phyloP scores from a whole-genome alignment of 2,888 invertebrate genomes.

The Itoplectis maculator region DNA sequence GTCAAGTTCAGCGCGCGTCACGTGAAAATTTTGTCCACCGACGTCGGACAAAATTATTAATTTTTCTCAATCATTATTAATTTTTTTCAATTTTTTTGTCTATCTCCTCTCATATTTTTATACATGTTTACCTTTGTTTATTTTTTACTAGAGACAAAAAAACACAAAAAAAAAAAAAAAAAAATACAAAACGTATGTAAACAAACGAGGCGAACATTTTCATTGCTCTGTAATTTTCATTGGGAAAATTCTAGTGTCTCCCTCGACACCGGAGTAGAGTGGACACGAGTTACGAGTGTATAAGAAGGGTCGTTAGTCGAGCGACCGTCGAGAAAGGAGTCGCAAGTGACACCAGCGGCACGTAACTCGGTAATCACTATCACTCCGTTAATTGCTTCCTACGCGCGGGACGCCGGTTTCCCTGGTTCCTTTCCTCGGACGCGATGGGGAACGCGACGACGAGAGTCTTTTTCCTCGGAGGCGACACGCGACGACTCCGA shows the following conservation, averaged over 20 bases:
- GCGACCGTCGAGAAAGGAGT: conserved; percentile 41
- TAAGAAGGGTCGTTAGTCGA: conserved; percentile 34
- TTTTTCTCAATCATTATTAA: no score
- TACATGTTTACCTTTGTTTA: no score
- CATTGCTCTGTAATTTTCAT: no score
- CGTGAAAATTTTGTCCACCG: background rate
- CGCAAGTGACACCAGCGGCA: conserved; percentile 38
- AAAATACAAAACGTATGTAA: background rate
- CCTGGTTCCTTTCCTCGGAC: conserved; percentile 41
- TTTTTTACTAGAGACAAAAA: no score
- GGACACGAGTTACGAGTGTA: conserved; percentile 45
- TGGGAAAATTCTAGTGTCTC: background rate
- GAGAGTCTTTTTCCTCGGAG: no score
- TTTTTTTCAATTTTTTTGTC: background rate
- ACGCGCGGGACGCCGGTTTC: conserved; percentile 44
- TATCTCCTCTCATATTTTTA: no score
- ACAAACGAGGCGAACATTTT: background rate
- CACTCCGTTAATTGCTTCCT: conserved; percentile 65
- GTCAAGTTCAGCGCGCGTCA: background rate
- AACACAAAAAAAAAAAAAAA: no score
- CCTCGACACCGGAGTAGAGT: conserved; percentile 18
- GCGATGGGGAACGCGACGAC: conserved; percentile 19
- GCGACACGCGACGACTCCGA: no score
- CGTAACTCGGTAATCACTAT: conserved; percentile 65
- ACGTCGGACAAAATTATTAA: background rate